phyloP scores from a whole-genome alignment of 2,888 invertebrate species.

The Pegoplata infirma region DNA sequence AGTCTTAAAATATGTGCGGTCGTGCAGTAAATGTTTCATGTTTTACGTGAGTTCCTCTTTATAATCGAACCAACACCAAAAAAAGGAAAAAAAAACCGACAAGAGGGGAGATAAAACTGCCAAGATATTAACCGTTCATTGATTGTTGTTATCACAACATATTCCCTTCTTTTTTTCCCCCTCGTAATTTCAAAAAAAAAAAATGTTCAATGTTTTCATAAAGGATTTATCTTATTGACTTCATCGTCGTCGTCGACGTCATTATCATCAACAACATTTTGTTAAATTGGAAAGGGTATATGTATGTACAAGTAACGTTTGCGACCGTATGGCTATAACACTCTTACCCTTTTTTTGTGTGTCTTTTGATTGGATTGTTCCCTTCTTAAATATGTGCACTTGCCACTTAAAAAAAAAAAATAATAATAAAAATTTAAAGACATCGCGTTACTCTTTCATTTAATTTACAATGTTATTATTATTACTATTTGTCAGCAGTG shows the following conservation, averaged over 20 bases:
- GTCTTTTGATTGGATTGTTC: slow-evolving; percentile 17
- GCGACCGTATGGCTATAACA: slow-evolving; percentile 23
- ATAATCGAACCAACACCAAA: background rate
- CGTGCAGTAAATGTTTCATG: slow-evolving; percentile 61
- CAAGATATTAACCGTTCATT: slow-evolving; percentile 57
- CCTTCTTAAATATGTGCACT: slow-evolving; percentile 16
- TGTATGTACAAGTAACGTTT: slow-evolving; percentile 21
- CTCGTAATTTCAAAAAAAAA: background rate
- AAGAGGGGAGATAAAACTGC: slow-evolving; percentile 57
- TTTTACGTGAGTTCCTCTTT: slow-evolving; percentile 49
- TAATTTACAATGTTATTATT: slow-evolving; percentile 52
- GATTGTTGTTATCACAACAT: slow-evolving; percentile 53
- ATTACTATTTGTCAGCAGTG: slow-evolving; percentile 49
- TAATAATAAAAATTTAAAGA: slow-evolving; percentile 39
- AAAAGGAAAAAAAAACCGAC: slow-evolving; percentile 11
- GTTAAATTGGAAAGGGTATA: slow-evolving; percentile 26
- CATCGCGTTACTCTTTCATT: slow-evolving; percentile 46
- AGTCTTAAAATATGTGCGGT: slow-evolving; percentile 55
- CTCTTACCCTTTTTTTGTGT: slow-evolving; percentile 24
- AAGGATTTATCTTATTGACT: slow-evolving; percentile 57
- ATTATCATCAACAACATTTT: slow-evolving; percentile 11
- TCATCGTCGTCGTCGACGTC: slow-evolving; percentile 17
- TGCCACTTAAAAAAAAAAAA: slow-evolving; percentile 42
- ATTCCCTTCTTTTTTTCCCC: slow-evolving; percentile 4
- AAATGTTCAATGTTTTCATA: slow-evolving; percentile 20